Evolutionary conservation across 2,888 invertebrate genomes (phyloP).

Genomic region (Colletes collaris): DNA sequence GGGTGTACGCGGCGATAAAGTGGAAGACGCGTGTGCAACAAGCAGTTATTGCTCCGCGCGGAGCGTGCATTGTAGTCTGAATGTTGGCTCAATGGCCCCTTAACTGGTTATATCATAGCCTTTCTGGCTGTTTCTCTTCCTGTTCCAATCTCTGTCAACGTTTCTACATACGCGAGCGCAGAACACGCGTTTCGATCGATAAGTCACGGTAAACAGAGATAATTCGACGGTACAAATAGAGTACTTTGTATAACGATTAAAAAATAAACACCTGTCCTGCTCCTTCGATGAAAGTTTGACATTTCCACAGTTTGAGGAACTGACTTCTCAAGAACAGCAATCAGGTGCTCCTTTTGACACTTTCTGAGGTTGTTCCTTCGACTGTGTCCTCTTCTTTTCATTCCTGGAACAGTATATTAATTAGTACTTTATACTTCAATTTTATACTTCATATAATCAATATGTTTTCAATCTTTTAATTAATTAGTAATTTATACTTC

Average conservation of each 20-base stretch:
- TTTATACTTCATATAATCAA: too few relatives aligned
- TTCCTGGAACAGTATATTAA: too few relatives aligned
- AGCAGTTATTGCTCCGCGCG: slow-evolving; percentile 35
- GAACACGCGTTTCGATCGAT: slow-evolving; percentile 47
- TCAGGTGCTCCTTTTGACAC: too few relatives aligned
- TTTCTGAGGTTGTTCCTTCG: too few relatives aligned
- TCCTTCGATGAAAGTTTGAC: too few relatives aligned
- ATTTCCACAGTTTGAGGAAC: too few relatives aligned
- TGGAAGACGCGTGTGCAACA: slow-evolving; percentile 29
- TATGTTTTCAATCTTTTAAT: too few relatives aligned
- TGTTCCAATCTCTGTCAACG: slow-evolving; percentile 54
- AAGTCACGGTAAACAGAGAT: slow-evolving; percentile 47
- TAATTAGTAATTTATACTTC: too few relatives aligned
- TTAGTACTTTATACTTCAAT: too few relatives aligned
- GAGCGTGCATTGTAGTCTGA: slow-evolving; percentile 48
- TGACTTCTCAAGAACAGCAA: too few relatives aligned
- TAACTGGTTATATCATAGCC: slow-evolving; percentile 68
- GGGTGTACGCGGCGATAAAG: slow-evolving; percentile 27
- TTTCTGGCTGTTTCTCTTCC: slow-evolving; percentile 57
- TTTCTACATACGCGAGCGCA: slow-evolving; percentile 43
- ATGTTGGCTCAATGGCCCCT: slow-evolving; percentile 63
- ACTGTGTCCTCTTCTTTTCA: too few relatives aligned
- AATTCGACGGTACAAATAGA: slow-evolving; percentile 33
- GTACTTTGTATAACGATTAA: not conserved
- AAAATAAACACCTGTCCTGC: too few relatives aligned